Conservation (phyloP, 2,797 vertebrate genomes). For the Platyrinchus mystaceus region DNA sequence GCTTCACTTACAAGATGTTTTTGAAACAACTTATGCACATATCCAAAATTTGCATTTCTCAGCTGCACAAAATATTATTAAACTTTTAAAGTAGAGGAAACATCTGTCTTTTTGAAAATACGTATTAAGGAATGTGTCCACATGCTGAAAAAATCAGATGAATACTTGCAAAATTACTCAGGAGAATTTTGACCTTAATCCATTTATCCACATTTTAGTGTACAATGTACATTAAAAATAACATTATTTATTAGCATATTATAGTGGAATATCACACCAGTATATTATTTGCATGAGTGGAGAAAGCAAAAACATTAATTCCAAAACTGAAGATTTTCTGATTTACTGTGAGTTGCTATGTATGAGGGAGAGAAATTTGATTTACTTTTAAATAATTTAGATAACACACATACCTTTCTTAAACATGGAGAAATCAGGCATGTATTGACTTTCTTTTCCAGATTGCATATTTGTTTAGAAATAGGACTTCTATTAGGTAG, state of each 20-base stretch:
- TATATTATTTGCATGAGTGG: not conserved
- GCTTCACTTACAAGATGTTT: constrained; percentile 41
- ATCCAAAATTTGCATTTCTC: constrained; percentile 36
- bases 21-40: constrained; percentile 44
- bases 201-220: not conserved
- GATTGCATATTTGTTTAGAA: not conserved
- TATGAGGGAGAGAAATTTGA: not conserved
- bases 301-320: not conserved
- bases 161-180: constrained; percentile 14
- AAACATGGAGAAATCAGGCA: not conserved
- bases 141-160: constrained; percentile 31
- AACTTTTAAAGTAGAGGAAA: constrained; percentile 37
- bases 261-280: not conserved
- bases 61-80: constrained; percentile 21
- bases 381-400: not conserved
- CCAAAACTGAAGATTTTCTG: not conserved
- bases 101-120: constrained; percentile 10
- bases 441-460: not conserved
- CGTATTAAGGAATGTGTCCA: not conserved
- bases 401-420: not conserved
- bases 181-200: constrained; percentile 33
- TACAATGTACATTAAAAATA: not conserved
- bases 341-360: not conserved
- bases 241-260: not conserved
- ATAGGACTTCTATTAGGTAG: not conserved